These are phyloP conservation scores for Oscarella lobularis DNA, from an alignment of 37 sponge, comb jelly and placozoan genomes.

Conservation along the genomic window DNA sequence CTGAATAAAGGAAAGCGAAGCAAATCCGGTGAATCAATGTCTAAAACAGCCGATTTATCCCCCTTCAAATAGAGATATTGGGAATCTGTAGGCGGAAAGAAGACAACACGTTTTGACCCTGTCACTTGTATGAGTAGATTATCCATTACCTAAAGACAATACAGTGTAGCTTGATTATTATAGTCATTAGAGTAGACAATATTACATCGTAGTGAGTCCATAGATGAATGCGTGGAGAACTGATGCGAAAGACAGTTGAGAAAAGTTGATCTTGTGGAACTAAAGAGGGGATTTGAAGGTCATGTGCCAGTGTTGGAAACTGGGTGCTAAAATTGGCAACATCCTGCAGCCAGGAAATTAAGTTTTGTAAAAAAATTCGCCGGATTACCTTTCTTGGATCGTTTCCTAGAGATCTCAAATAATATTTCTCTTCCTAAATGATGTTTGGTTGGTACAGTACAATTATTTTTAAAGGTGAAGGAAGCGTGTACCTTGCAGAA, in stretches of 20 bases:
- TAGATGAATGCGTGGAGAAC: constrained; percentile 60
- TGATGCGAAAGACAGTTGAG: constrained; percentile 72
- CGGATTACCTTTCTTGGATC: constrained; percentile 57
- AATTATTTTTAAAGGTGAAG: neutral
- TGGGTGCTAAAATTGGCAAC: constrained; percentile 55
- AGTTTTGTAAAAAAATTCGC: neutral
- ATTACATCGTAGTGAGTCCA: constrained; percentile 96
- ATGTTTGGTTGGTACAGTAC: neutral
- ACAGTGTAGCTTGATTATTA: neutral
- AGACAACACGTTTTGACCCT: constrained; percentile 60
- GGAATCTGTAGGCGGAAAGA: constrained; percentile 61
- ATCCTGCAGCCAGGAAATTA: constrained; percentile 25
- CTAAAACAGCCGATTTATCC: constrained; percentile 72
- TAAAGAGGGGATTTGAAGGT: constrained; percentile 50
- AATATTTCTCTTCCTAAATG: constrained; percentile 67
- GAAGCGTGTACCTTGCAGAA: constrained; percentile 7
- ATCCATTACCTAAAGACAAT: constrained; percentile 81
- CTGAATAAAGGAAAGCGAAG: constrained; percentile 49
- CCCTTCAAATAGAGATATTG: constrained; percentile 58
- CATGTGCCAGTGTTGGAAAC: constrained; percentile 56
- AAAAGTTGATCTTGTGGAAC: constrained; percentile 41
- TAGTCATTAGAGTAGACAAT: too few relatives aligned
- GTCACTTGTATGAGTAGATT: constrained; percentile 78
- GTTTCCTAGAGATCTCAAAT: constrained; percentile 55
- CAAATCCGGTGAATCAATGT: constrained; percentile 67